Percentiles rank a stretch among this genome's conserved stretches.
Evolutionary conservation across 2,888 invertebrate species (phyloP).

Genomic region (Metallyticus violacea): DNA sequence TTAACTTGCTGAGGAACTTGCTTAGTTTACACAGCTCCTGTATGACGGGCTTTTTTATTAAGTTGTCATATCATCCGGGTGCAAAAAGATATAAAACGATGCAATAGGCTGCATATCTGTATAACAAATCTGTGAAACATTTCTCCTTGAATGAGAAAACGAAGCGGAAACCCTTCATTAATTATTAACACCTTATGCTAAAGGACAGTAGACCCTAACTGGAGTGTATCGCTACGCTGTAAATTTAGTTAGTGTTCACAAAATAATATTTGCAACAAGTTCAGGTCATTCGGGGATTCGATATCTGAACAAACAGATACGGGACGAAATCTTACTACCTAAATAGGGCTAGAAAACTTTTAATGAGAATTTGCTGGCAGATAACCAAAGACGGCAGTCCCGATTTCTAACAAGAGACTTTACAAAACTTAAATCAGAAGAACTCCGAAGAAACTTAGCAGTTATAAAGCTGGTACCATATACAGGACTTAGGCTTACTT

Average conservation of each 20-base stretch:
- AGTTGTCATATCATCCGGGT: no score
- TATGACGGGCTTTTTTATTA: no score
- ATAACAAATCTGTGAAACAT: no score
- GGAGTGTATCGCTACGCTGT: neutral
- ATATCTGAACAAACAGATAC: neutral
- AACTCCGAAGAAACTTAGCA: neutral
- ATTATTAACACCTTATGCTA: no score
- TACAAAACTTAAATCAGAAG: neutral
- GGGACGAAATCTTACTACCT: neutral
- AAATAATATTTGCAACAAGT: neutral
- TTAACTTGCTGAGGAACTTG: no score
- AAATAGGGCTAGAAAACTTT: neutral
- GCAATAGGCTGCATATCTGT: no score
- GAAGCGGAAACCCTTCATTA: no score
- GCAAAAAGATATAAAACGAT: no score
- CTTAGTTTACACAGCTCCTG: no score
- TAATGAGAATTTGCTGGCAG: neutral
- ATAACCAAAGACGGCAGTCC: neutral
- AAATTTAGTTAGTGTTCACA: neutral
- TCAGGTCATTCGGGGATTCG: neutral
- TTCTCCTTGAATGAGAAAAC: no score
- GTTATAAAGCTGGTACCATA: neutral
- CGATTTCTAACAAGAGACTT: neutral
- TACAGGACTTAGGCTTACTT: neutral
- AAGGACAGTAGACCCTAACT: neutral